phyloP scores from a whole-genome alignment of 2,113 vertebrate species.

The Hystrix cristata region DNA sequence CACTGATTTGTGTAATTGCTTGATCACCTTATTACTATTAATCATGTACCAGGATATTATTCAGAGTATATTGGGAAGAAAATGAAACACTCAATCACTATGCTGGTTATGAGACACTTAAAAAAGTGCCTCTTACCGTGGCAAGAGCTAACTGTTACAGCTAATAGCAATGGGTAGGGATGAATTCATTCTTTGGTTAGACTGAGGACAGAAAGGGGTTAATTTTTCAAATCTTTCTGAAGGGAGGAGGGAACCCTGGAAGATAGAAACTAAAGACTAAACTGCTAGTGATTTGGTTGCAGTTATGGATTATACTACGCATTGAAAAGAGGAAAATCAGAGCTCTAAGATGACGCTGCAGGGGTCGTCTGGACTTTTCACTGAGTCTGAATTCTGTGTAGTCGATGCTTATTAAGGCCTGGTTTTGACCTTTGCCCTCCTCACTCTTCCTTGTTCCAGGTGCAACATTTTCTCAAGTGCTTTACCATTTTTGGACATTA shows the following conservation, averaged over 20 bases:
- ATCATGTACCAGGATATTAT: neutral
- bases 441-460: slow-evolving; percentile 92
- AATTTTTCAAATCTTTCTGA: slow-evolving; percentile 91
- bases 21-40: neutral
- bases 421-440: slow-evolving; percentile 91
- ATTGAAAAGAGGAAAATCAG: slow-evolving; percentile 89
- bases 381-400: slow-evolving; percentile 91
- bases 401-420: slow-evolving; percentile 87
- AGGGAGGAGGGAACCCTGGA: slow-evolving; percentile 82
- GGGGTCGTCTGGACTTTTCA: slow-evolving; percentile 93
- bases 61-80: neutral
- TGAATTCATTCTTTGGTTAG: slow-evolving; percentile 56
- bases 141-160: neutral
- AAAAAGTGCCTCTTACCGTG: neutral
- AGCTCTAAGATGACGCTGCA: slow-evolving; percentile 90
- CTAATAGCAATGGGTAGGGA: neutral
- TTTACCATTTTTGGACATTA: slow-evolving; percentile 65
- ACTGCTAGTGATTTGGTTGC: slow-evolving; percentile 90
- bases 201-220: slow-evolving; percentile 87
- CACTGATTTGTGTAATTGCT: neutral
- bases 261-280: slow-evolving; percentile 88
- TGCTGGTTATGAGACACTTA: neutral
- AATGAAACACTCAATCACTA: neutral
- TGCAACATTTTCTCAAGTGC: slow-evolving; percentile 89
- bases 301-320: slow-evolving; percentile 92